phyloP scores from a whole-genome alignment of 2,797 vertebrate species.

The Aldrovandia affinis region DNA sequence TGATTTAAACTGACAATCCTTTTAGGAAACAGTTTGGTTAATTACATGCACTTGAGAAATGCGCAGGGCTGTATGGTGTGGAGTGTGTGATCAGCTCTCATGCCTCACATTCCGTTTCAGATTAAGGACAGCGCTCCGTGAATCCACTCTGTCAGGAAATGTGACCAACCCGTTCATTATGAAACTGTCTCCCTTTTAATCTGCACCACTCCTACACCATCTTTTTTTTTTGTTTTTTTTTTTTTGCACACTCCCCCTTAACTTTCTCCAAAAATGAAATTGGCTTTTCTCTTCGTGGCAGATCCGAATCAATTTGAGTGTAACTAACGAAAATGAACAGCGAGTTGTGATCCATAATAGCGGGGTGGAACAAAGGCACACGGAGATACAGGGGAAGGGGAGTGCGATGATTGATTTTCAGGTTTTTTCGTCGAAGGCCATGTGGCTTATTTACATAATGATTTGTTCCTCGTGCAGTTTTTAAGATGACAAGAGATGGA shows the following conservation, averaged over 20 bases:
- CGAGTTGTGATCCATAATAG: conserved; percentile 34
- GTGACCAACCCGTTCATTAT: conserved; percentile 37
- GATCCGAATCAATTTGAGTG: conserved; percentile 30
- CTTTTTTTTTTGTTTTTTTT: neutral
- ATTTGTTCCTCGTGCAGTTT: conserved; percentile 21
- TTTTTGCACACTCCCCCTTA: conserved; percentile 16
- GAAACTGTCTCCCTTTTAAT: conserved; percentile 22
- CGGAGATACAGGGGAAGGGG: neutral
- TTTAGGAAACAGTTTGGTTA: conserved; percentile 75
- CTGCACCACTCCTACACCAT: conserved; percentile 16
- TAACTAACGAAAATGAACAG: conserved; percentile 26
- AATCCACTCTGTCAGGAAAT: conserved; percentile 60
- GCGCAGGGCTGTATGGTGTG: conserved; percentile 54
- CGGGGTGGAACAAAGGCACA: conserved; percentile 15
- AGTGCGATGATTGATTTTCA: conserved; percentile 22
- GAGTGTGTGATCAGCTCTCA: conserved; percentile 42
- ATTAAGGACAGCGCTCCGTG: conserved; percentile 72
- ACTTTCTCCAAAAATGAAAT: conserved; percentile 26
- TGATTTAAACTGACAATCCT: conserved; percentile 78
- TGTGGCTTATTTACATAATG: conserved; percentile 32
- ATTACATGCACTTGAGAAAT: conserved; percentile 78
- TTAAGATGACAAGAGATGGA: conserved; percentile 7
- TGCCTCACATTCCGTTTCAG: conserved; percentile 76
- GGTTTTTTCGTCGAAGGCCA: conserved; percentile 6
- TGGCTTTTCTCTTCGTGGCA: conserved; percentile 12